Base-by-base conservation (phyloP, 2,888 invertebrate genomes). In the Salpingus planirostris region DNA sequence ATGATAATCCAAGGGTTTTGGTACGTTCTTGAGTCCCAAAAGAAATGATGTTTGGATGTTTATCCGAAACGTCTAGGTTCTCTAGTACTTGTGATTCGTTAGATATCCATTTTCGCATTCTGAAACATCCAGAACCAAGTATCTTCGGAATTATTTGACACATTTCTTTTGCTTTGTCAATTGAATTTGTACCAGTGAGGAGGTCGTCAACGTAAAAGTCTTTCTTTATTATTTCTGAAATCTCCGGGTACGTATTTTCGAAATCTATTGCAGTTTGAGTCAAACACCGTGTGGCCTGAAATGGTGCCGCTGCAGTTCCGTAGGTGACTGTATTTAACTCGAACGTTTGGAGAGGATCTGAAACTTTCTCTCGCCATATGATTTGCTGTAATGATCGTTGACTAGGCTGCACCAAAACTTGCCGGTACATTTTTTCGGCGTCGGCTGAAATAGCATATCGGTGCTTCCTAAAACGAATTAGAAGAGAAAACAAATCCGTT, bases 321-420 rank as follows among this genome's bases (percentile, higher is more conserved):
- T n/a, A n/a, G n/a, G n/a, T n/a, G n/a, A n/a, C n/a, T n/a, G n/a
- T n/a, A n/a, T 27, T 27, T 2, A 27, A 6, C 10, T 14, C 13
- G 12, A 14, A 27, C 3, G 3, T 4, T 14, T 14, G n/a, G 3
- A 27, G n/a, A 14, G 3, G 13, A 3, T n/a, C 7, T 3, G 14
- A 3, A 13, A 15, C 4, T 15, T 27, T 3, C n/a, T 3, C 15
- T 7, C 36, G 14, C 29, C 36, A 40, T 2, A 29, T 10, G 11
- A 36, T 33, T 11, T 24, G 3, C 12, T 36, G 40, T 24, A 23
- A 36, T 6, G 24, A 8, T 15, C 15, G 11, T 2, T 27, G 14
- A 6, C 12, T 14, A n/a, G 2, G 3, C 3, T 27, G 2, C n/a
- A 27, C 15, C 3, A 3, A 11, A 8, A 27, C 12, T 27, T 27